Evolutionary conservation across 2,888 invertebrate species (phyloP).

Genomic region (Scaptomyza polygonia): DNA sequence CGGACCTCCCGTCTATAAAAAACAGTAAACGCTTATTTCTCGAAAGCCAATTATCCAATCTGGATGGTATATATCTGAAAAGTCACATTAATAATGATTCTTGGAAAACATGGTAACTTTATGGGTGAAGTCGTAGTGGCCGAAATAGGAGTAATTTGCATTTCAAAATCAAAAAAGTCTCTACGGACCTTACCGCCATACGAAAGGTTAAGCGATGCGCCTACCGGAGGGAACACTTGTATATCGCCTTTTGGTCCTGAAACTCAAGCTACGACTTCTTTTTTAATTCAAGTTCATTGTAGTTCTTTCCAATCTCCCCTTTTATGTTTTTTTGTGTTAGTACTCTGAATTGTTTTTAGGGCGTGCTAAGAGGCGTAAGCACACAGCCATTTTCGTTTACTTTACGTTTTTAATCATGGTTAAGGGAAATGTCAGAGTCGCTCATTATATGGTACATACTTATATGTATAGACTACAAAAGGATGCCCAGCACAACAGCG

Average conservation of each 20-base stretch:
- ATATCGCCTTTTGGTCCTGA: constrained; percentile 22
- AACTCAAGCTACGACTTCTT: constrained; percentile 32
- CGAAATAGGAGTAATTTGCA: no score
- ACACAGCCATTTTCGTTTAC: constrained; percentile 80
- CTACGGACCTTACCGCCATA: no score
- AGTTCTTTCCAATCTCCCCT: constrained; percentile 17
- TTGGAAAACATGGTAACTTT: no score
- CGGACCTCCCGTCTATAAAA: no score
- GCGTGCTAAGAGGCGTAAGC: constrained; percentile 80
- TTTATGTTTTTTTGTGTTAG: constrained; percentile 7
- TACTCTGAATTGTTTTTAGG: constrained; percentile 68
- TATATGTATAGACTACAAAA: constrained; percentile 34
- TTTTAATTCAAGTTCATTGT: constrained; percentile 59
- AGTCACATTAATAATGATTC: no score
- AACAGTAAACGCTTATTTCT: no score
- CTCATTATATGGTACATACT: constrained; percentile 34
- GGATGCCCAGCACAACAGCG: constrained; percentile 12
- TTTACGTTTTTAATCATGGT: constrained; percentile 78
- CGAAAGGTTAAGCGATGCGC: no score
- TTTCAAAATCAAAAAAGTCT: no score
- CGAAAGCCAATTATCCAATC: no score
- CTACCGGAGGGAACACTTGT: constrained; percentile 36
- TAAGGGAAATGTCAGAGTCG: constrained; percentile 77
- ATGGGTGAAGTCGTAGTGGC: no score
- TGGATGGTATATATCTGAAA: no score